These are phyloP conservation scores for Lacerta bilineata DNA, from an alignment of 2,797 vertebrate genomes.

Conservation along the genomic window DNA sequence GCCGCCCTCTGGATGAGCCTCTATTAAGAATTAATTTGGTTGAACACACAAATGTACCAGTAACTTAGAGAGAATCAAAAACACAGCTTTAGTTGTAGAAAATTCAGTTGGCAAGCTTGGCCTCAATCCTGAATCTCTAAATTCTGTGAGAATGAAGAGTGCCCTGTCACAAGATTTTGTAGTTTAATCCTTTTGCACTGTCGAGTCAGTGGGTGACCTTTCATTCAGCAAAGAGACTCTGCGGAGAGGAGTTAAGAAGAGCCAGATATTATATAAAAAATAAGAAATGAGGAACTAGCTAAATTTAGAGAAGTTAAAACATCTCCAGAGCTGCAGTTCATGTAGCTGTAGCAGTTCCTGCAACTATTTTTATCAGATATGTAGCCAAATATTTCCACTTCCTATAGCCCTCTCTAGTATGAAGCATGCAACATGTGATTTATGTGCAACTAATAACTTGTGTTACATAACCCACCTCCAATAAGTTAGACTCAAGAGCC, in stretches of 20 bases:
- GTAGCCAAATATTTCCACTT: background rate
- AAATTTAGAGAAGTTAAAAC: background rate
- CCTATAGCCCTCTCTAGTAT: background rate
- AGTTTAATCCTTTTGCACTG: background rate
- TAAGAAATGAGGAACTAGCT: background rate
- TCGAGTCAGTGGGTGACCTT: background rate
- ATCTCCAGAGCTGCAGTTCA: background rate
- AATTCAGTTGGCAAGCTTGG: background rate
- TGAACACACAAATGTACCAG: background rate
- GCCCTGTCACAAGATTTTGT: slow-evolving; percentile 17
- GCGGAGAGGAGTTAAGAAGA: background rate
- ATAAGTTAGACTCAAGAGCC: background rate
- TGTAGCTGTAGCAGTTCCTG: background rate
- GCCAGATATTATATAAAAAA: background rate
- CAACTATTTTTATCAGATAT: accelerated
- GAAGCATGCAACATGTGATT: slow-evolving; percentile 30
- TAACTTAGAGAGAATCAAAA: background rate
- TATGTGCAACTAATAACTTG: slow-evolving; percentile 23
- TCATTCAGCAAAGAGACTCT: background rate
- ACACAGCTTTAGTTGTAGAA: background rate
- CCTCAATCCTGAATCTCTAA: slow-evolving; percentile 3
- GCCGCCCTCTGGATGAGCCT: background rate
- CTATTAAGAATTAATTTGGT: background rate
- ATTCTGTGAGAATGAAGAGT: background rate
- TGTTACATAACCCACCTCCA: slow-evolving; percentile 1